phyloP scores from a whole-genome alignment of 2,797 vertebrate species.

The Tamandua tetradactyla region DNA sequence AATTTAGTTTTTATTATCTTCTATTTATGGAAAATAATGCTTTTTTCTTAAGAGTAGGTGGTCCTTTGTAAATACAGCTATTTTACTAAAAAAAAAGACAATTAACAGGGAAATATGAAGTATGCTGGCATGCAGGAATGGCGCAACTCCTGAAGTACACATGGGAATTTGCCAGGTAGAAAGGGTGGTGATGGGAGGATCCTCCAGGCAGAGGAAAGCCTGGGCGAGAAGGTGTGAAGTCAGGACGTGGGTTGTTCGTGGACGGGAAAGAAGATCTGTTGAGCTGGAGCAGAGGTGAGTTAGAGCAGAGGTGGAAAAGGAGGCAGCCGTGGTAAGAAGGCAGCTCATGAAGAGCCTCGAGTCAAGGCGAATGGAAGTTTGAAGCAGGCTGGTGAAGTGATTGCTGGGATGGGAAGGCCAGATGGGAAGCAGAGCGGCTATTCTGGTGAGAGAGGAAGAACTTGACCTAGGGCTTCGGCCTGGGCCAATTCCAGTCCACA shows the following conservation, averaged over 20 bases:
- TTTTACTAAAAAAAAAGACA: neutral
- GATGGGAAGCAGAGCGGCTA: neutral
- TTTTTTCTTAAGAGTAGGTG: neutral
- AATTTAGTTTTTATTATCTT: neutral
- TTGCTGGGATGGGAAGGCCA: neutral
- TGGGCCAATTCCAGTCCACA: neutral
- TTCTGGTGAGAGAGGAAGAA: neutral
- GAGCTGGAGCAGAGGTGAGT: neutral
- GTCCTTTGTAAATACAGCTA: neutral
- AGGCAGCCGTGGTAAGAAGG: neutral
- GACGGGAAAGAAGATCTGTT: neutral
- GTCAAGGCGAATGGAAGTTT: neutral
- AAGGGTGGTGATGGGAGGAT: neutral
- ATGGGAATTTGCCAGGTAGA: neutral
- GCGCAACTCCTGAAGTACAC: neutral
- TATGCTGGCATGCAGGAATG: neutral
- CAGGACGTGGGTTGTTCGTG: neutral
- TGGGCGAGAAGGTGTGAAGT: neutral
- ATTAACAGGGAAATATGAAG: neutral
- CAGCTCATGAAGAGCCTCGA: neutral
- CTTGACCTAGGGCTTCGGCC: neutral
- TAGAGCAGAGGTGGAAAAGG: neutral
- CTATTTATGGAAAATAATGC: slow-evolving; percentile 5
- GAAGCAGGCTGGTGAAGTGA: neutral
- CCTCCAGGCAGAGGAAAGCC: neutral